Evolutionary conservation across 2,113 vertebrate species (phyloP).

Genomic region (Urocitellus parryii): DNA sequence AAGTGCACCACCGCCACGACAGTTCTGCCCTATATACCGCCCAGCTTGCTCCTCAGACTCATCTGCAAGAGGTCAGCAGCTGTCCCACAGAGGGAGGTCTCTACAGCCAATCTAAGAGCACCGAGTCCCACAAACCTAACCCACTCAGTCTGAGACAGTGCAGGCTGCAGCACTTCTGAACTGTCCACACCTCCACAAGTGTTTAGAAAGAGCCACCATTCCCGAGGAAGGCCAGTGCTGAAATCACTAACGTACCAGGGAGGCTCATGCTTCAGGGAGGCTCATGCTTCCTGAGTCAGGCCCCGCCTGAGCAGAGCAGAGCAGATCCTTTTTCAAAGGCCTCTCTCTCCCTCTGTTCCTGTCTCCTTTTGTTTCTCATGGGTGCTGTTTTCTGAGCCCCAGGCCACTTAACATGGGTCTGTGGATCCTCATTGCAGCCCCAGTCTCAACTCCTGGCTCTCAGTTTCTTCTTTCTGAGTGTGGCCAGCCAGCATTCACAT

Average conservation of each 20-base stretch:
- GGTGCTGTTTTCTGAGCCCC: neutral
- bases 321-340: no score
- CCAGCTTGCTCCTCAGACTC: neutral
- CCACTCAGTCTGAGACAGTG: neutral
- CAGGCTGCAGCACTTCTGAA: neutral
- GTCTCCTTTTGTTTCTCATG: no score
- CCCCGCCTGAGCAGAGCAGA: no score
- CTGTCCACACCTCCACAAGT: neutral
- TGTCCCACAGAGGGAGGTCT: no score
- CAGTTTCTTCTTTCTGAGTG: neutral
- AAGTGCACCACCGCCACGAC: fast-evolving
- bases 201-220: neutral
- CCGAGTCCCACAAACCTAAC: neutral
- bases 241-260: fast-evolving
- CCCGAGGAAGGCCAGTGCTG: neutral
- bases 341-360: neutral
- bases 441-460: neutral
- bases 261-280: neutral
- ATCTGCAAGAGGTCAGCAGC: neutral
- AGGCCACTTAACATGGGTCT: neutral
- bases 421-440: neutral
- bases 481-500: neutral
- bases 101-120: neutral
- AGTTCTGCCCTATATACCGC: no score
- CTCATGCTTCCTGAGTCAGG: no score